Percentiles rank a stretch among this genome's conserved stretches.
These are phyloP conservation scores for Beris chalybata DNA, from an alignment of 2,888 invertebrate genomes.

Conservation along the genomic window DNA sequence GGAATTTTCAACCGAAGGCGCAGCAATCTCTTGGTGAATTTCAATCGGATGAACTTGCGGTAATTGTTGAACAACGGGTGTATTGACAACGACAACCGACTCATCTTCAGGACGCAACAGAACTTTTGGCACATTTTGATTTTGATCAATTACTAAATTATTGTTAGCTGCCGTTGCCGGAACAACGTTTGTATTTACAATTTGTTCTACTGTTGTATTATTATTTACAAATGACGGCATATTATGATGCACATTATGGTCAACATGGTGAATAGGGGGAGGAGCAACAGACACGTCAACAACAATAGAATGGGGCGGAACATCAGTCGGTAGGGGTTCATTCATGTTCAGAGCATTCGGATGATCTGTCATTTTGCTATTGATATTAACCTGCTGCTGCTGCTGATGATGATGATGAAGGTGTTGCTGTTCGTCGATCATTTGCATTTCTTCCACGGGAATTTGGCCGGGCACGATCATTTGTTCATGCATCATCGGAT, in stretches of 20 bases:
- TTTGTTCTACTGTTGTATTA: constrained; percentile 12
- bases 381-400: constrained; percentile 15
- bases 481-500: constrained; percentile 25
- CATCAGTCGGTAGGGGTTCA: background rate
- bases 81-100: background rate
- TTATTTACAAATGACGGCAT: constrained; percentile 25
- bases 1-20: background rate
- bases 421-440: constrained; percentile 18
- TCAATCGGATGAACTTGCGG: constrained; percentile 26
- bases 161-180: background rate
- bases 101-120: constrained; percentile 18
- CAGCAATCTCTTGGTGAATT: constrained; percentile 30
- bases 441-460: constrained; percentile 18
- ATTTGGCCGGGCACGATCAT: constrained; percentile 21
- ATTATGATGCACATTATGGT: background rate
- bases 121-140: constrained; percentile 36
- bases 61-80: constrained; percentile 5
- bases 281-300: background rate
- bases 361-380: background rate
- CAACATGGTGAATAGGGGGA: background rate
- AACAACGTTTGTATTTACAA: constrained; percentile 15
- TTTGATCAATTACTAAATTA: constrained; percentile 23
- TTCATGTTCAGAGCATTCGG: background rate
- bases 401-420: constrained; percentile 18
- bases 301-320: background rate